Base-by-base conservation (phyloP, 2,113 vertebrate genomes). In the Albula goreensis region DNA sequence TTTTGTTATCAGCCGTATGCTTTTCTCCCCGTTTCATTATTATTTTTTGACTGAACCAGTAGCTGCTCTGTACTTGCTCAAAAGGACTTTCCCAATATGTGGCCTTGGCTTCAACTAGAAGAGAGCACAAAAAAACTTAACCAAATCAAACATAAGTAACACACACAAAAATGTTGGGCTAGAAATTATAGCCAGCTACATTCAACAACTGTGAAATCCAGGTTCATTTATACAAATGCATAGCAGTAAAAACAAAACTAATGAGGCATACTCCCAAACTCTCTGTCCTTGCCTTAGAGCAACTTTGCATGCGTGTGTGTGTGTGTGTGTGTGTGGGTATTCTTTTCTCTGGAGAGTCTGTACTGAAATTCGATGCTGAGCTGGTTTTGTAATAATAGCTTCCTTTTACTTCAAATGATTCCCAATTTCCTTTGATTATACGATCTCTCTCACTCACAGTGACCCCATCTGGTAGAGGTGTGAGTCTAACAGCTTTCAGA, bases 401-500 rank as follows among this genome's bases (percentile, higher is more conserved):
- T 92, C 89, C 90, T 88, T 89, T 84, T 41, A 92, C 90, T 91
- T 92, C 92, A 92, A 93, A 93, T 92, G 90, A 93, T 90, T 91
- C 82, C 91, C 88, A 87, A 91, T 91, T 94, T 95, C 90, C 92
- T 89, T 93, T 91, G 91, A 94, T 93, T 91, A 94, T 92, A 88
- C 88, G 91, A 93, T 93, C 89, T 87, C 87, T 77, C 82, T 86
- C 87, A 85, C 87, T 79, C 63, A 82, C 83, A 79, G 83, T 91
- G 92, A 94, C 93, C 94, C 90, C 85, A 83, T 87, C 87, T 88
- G 87, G 82, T 87, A 89, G 89, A 94, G 92, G 93, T 94, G 93
- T 91, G 92, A 94, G 93, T 87, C 89, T 94, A 96, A 95, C 87
- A 77, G 87, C 86, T 94, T 92, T 93, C 94, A 96, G 92, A 94